phyloP scores from a whole-genome alignment of 2,888 invertebrate species.

The Pristionchus fissidentatus region DNA sequence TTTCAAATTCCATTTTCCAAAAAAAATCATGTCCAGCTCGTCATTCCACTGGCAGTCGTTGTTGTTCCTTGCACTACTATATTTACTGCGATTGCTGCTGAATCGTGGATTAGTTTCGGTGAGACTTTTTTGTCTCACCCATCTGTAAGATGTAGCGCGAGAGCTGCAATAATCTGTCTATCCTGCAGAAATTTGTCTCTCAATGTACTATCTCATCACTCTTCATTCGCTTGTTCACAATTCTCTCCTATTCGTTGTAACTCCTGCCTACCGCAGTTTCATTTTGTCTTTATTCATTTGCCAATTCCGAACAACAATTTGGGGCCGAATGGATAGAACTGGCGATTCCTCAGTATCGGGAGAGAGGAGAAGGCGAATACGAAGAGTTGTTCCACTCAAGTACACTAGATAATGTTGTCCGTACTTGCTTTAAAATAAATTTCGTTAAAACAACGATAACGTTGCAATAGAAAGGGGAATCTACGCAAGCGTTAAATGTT shows the following conservation, averaged over 20 bases:
- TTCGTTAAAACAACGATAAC: too few species aligned
- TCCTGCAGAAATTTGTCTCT: background rate
- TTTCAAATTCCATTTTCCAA: background rate
- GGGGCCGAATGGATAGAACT: too few species aligned
- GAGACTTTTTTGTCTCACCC: background rate
- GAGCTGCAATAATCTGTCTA: background rate
- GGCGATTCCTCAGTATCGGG: too few species aligned
- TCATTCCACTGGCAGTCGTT: background rate
- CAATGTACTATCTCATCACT: too few species aligned
- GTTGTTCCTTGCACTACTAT: background rate
- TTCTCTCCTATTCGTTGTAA: background rate
- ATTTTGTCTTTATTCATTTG: too few species aligned
- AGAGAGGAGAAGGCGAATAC: too few species aligned
- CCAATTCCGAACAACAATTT: too few species aligned
- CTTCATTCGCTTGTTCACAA: background rate
- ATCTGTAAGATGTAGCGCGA: background rate
- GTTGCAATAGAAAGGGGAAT: too few species aligned
- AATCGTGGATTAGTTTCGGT: background rate
- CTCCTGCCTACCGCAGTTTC: background rate
- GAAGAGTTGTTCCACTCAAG: too few species aligned
- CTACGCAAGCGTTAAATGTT: too few species aligned
- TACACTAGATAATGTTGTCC: too few species aligned
- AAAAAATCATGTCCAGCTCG: background rate
- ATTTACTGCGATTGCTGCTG: background rate
- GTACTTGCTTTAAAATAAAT: too few species aligned